Percentiles rank a stretch among this genome's conserved stretches.
Evolutionary conservation across 2,797 vertebrate genomes (phyloP).

Genomic region (Pyrocephalus nanus): DNA sequence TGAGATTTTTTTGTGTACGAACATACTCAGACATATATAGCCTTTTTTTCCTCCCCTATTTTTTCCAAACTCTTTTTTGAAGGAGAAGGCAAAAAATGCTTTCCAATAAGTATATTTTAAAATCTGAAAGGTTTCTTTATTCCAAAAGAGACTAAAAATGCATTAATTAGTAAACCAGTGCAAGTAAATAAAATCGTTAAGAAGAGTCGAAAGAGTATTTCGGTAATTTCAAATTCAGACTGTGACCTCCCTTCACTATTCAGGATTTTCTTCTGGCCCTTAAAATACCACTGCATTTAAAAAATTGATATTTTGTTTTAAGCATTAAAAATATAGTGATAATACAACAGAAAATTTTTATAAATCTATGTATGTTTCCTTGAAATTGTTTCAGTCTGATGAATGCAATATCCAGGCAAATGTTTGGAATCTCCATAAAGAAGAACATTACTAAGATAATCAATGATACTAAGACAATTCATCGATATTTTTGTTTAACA

Average conservation of each 20-base stretch:
- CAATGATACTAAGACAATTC: neutral
- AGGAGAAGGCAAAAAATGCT: neutral
- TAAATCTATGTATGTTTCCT: neutral
- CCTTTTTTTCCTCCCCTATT: neutral
- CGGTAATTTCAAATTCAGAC: neutral
- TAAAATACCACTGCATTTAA: neutral
- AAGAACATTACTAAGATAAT: neutral
- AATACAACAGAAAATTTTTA: neutral
- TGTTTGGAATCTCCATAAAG: neutral
- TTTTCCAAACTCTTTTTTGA: neutral
- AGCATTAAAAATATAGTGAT: neutral
- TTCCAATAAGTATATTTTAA: neutral
- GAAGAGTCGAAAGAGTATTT: neutral
- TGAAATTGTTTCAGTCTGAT: neutral
- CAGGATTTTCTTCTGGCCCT: neutral
- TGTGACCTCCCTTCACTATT: neutral
- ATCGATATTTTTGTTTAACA: slow-evolving; percentile 61
- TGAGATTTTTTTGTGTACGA: neutral
- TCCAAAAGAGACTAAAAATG: neutral
- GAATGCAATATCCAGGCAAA: neutral
- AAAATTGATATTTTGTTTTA: neutral
- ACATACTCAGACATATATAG: neutral
- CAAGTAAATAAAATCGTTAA: neutral
- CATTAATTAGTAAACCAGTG: neutral
- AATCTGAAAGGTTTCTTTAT: neutral